Evolutionary conservation across 2,888 invertebrate genomes (phyloP).

Genomic region (Amitus sp.): DNA sequence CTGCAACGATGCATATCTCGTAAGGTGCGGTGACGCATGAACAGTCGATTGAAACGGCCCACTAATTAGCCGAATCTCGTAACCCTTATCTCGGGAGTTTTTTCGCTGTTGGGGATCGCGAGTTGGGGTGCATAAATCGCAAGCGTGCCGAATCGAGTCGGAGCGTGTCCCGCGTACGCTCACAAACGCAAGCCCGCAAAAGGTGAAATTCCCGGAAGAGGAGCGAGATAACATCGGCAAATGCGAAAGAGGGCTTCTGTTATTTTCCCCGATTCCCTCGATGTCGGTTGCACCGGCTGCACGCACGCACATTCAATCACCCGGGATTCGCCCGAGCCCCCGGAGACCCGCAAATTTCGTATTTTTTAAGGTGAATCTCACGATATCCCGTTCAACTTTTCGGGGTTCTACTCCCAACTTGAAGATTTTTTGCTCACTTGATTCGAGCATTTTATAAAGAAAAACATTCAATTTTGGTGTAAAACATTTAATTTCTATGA

Average conservation of each 20-base stretch:
- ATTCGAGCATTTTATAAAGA: too few species aligned
- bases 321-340: slow-evolving; percentile 41
- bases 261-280: slow-evolving; percentile 57
- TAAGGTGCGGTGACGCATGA: slow-evolving; percentile 14
- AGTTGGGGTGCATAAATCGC: slow-evolving; percentile 52
- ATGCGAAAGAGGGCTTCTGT: slow-evolving; percentile 56
- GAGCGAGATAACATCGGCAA: slow-evolving; percentile 53
- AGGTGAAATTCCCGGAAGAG: slow-evolving; percentile 57
- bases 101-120: slow-evolving; percentile 20
- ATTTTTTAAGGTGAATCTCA: slow-evolving; percentile 1
- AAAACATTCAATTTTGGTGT: too few species aligned
- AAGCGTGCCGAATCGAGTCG: slow-evolving; percentile 47
- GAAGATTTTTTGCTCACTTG: too few species aligned
- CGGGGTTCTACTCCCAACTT: too few species aligned
- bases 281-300: slow-evolving; percentile 49
- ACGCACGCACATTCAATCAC: slow-evolving; percentile 63
- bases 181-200: slow-evolving; percentile 29
- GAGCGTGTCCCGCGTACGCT: slow-evolving; percentile 29
- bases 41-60: slow-evolving; percentile 17
- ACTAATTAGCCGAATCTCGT: slow-evolving; percentile 30
- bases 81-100: slow-evolving; percentile 27
- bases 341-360: slow-evolving; percentile 23
- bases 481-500: too few species aligned
- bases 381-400: slow-evolving; percentile 10
- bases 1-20: not conserved